A percentile compares a stretch with the other conserved stretches of the same genome.
phyloP scores from a whole-genome alignment of 2,113 vertebrate species.

The Hucho hucho region DNA sequence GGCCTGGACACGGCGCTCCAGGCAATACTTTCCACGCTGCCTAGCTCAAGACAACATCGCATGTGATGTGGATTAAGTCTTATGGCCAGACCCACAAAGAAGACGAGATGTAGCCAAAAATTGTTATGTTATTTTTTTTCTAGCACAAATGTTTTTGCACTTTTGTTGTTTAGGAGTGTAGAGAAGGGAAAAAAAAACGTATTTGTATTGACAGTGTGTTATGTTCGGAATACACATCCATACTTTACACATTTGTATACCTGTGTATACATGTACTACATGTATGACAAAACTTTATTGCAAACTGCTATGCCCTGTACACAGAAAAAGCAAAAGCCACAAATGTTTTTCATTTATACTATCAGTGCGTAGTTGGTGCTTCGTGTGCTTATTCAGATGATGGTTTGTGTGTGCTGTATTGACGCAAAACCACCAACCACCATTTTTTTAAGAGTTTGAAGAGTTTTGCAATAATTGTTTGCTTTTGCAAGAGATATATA shows the following conservation, averaged over 20 bases:
- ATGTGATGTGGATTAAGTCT: not conserved
- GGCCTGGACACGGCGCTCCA: not conserved
- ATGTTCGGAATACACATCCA: not conserved
- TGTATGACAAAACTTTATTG: conserved; percentile 12
- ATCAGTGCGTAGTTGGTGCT: conserved; percentile 2
- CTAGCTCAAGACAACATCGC: not conserved
- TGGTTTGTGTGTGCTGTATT: too few relatives aligned
- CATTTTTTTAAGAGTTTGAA: too few relatives aligned
- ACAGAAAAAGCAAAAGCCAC: too few relatives aligned
- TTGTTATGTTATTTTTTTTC: too few relatives aligned
- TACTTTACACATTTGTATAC: conserved; percentile 1
- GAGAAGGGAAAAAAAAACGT: not conserved
- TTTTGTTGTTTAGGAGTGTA: not conserved
- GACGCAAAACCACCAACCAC: too few relatives aligned
- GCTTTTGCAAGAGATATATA: too few relatives aligned
- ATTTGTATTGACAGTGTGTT: not conserved
- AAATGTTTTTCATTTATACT: not conserved
- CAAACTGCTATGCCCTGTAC: conserved; percentile 7
- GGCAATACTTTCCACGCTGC: not conserved
- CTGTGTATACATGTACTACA: not conserved
- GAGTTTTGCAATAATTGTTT: too few relatives aligned
- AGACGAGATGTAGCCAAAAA: too few relatives aligned
- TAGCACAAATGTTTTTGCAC: not conserved
- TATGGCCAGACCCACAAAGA: not conserved
- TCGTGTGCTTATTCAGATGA: too few relatives aligned